Evolutionary conservation across 2,888 invertebrate genomes (phyloP), one percentile per base, ranked within the genome.

Genomic region (Melitaea athalia): DNA sequence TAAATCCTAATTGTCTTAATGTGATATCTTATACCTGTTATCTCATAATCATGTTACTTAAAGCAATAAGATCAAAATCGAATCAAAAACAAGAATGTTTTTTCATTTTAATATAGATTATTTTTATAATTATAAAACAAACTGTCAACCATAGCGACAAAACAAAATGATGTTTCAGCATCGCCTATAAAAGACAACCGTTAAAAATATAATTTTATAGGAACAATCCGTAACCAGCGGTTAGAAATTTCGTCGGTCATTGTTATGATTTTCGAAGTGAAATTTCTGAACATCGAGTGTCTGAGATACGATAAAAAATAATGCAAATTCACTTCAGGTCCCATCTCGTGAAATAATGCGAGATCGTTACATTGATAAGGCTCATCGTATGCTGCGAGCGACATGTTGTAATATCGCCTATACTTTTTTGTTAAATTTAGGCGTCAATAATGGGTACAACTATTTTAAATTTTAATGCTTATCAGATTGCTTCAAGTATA

Each of bases 231-330:
- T 31, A 79, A 83, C 85, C 81, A 78, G 79, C 74, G 78, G 77
- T 78, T 77, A 81, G 80, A 83, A 87, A 85, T 80, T 84, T 83
- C 86, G 82, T 79, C 80, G 74, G 64, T 79, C 81, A 85, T 90
- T 90, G 88, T 90, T 83, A 80, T 76, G 78, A 73, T 61, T 74
- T 76, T 88, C 86, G 88, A 88, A 83, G 84, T 81, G 78, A 75
- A 76, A 50, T 49, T 76, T 74, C 77, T 66, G 78, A 81, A 81
- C 83, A 80, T 84, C 87, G 83, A 87, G 87, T 88, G 87, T 85
- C 87, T 84, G 81, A 77, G n/a, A 38, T 47, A 47, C 66, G 66
- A 66, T 66, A 66, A 66, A 66, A 70, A 68, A 70, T 68, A 70
- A 70, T 62, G 70, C 68, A 64, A 71, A 75, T 74, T 71, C 71